A percentile compares a stretch with the other conserved stretches of the same genome.
Evolutionary conservation across 2,113 vertebrate species (phyloP).

Genomic region (Brachypodius melanocephalos): DNA sequence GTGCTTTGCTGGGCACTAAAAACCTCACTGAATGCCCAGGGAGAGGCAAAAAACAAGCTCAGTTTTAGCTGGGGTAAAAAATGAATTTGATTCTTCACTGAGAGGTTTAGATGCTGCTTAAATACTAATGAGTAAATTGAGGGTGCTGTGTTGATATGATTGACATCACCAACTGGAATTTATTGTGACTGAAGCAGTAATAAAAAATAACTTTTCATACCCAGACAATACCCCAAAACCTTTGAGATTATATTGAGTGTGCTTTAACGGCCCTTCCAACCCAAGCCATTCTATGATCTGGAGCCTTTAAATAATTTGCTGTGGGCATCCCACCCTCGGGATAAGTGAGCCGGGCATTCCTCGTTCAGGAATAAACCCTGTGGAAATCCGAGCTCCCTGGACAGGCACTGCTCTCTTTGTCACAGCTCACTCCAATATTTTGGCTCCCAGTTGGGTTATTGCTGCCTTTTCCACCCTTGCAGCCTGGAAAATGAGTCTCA

Average conservation of each 20-base stretch:
- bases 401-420: not conserved
- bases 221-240: not conserved
- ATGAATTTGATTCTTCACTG: not conserved
- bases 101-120: slow-evolving; percentile 5
- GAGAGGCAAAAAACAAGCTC: not conserved
- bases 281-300: fast-evolving
- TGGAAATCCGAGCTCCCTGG: not conserved
- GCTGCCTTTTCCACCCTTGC: fast-evolving
- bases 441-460: not conserved
- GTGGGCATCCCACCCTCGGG: not conserved
- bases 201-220: slow-evolving; percentile 36
- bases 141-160: slow-evolving; percentile 20
- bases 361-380: not conserved
- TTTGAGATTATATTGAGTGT: not conserved
- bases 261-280: not conserved
- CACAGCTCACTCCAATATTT: not conserved
- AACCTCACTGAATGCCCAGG: not conserved
- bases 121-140: slow-evolving; percentile 33
- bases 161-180: slow-evolving; percentile 20
- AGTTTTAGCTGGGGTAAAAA: not conserved
- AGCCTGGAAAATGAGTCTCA: not conserved
- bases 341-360: not conserved
- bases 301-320: not conserved
- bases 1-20: not conserved
- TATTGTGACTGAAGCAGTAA: slow-evolving; percentile 21